phyloP scores from a whole-genome alignment of 2,113 vertebrate genomes.

The Craseonycteris thonglongyai region DNA sequence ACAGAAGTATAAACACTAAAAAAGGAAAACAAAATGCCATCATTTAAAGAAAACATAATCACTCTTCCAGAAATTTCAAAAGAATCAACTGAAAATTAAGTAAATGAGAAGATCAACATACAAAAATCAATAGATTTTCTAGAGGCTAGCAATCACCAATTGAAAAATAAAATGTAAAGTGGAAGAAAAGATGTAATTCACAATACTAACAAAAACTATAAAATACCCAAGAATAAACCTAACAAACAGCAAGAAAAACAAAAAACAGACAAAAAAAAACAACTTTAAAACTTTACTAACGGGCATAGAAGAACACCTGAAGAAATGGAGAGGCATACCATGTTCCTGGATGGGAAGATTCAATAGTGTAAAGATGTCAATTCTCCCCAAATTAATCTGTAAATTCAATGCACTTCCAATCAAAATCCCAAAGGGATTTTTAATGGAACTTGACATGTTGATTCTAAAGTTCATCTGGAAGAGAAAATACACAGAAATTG shows the following conservation, averaged over 20 bases:
- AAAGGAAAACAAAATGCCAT: constrained; percentile 22
- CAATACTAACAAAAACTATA: not conserved
- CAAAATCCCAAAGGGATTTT: constrained; percentile 73
- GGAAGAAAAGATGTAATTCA: constrained; percentile 39
- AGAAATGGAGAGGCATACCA: constrained; percentile 72
- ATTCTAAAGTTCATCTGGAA: constrained; percentile 72
- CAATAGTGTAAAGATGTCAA: constrained; percentile 70
- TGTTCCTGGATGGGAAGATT: constrained; percentile 65
- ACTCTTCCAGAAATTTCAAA: not conserved
- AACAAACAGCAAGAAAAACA: constrained; percentile 34
- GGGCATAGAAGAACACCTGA: constrained; percentile 59
- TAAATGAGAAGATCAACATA: not conserved
- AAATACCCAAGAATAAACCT: constrained; percentile 36
- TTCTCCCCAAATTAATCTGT: constrained; percentile 72
- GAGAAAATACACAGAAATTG: constrained; percentile 71
- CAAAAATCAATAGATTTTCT: not conserved
- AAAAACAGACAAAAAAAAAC: constrained; percentile 29
- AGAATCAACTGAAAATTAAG: constrained; percentile 35
- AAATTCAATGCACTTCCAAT: constrained; percentile 75
- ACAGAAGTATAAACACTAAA: not conserved
- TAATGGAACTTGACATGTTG: constrained; percentile 73
- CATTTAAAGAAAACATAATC: constrained; percentile 1
- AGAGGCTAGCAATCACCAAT: not conserved
- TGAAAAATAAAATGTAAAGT: constrained; percentile 34
- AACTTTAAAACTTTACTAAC: constrained; percentile 37